Percentiles rank a stretch among this genome's conserved stretches.
Evolutionary conservation across 2,888 invertebrate species (phyloP).

Genomic region (Parthenolecanium corni): DNA sequence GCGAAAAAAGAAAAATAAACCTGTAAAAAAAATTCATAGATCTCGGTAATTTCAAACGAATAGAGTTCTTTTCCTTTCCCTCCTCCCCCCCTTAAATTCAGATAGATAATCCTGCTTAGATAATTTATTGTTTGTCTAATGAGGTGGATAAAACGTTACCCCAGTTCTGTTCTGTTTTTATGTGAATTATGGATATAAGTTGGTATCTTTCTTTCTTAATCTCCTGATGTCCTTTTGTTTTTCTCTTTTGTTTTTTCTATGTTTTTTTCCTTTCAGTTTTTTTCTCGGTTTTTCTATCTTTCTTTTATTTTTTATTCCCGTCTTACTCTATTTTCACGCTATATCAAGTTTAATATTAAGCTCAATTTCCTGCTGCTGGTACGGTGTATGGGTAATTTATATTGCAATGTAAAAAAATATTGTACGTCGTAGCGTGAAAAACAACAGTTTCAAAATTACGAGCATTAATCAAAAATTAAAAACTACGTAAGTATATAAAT

Average conservation of each 20-base stretch:
- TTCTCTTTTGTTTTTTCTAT: slow-evolving; percentile 3
- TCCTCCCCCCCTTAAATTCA: slow-evolving; percentile 16
- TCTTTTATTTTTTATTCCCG: slow-evolving; percentile 4
- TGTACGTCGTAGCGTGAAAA: slow-evolving; percentile 21
- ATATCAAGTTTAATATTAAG: slow-evolving; percentile 23
- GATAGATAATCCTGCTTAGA: slow-evolving; percentile 17
- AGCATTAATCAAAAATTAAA: slow-evolving; percentile 18
- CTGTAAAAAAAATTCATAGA: slow-evolving; percentile 10
- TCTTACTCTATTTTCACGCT: slow-evolving; percentile 16
- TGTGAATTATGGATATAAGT: slow-evolving; percentile 23
- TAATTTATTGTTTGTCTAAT: slow-evolving; percentile 24
- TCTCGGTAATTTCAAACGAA: slow-evolving; percentile 22
- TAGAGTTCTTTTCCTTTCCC: slow-evolving; percentile 19
- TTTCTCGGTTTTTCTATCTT: slow-evolving; percentile 9
- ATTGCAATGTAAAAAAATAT: slow-evolving; percentile 6
- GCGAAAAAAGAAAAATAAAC: no score
- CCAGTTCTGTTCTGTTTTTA: slow-evolving; percentile 17
- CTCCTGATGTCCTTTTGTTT: slow-evolving; percentile 24
- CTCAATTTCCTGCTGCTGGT: slow-evolving; percentile 21
- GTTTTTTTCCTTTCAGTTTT: slow-evolving; percentile 10
- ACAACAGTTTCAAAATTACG: slow-evolving; percentile 20
- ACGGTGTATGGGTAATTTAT: slow-evolving; percentile 9
- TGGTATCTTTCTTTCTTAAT: slow-evolving; percentile 24
- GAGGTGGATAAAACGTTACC: slow-evolving; percentile 23
- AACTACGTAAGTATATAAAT: no score